Base-by-base conservation (phyloP, 1,140 invertebrate genomes). In the Drosophila bocqueti region DNA sequence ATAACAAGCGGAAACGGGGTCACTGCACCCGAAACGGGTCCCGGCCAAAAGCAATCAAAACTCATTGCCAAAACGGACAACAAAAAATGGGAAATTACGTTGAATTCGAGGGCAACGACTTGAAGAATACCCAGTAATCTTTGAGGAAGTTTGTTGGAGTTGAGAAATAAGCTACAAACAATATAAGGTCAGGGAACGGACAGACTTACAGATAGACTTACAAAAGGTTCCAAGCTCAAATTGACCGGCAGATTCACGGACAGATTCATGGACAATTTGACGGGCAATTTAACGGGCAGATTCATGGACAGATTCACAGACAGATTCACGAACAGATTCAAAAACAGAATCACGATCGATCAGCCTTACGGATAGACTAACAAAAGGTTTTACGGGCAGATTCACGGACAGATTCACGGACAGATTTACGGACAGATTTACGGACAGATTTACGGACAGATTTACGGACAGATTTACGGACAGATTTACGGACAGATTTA, bases 1-100 rank as follows among this genome's bases (percentile, higher is more conserved):
- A 87, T 87, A 87, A 90, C 81, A 84, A 89, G 84, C 81, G 84
- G 84, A 87, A 87, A 87, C 80, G 84, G 84, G 84, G 84, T 90
- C 84, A 89, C 54, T 90, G 84, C 84, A 87, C 84, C 85, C 85
- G 79, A 89, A 77, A 77, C 76, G 75, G 83, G 84, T 57, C 77
- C 83, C 82, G 77, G 81, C 85, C 77, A 79, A 87, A 89, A 87
- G 84, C 84, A 87, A 87, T 87, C 84, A 87, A 87, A 87, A 87
- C 85, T 90, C 84, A 87, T 81, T 89, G 84, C 84, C 84, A 87
- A 87, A 87, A 87, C 65, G 84, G 76, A 60, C 52, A 50, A 58
- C 47, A 57, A 58, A 60, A 62, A 50, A 58, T 57, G 52, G 58
- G 31, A 45, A 58, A 55, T 55, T 55, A 55, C 36, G 5, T 40